phyloP scores from a whole-genome alignment of 2,888 invertebrate species.

The Conus canariensis region DNA sequence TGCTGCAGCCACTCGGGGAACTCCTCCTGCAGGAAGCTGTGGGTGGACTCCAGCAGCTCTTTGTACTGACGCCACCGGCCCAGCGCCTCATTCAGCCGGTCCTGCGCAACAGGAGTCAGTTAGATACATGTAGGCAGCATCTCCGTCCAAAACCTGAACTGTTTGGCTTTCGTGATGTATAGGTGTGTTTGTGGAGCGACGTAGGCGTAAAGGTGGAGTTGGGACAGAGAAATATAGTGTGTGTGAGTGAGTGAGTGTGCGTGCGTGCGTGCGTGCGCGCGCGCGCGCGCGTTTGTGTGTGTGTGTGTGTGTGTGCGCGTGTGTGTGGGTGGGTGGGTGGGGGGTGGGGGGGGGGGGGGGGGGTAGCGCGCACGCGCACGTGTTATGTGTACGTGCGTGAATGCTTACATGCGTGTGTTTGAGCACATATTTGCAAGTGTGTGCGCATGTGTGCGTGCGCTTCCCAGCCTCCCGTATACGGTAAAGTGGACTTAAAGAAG shows the following conservation, averaged over 20 bases:
- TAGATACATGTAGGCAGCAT: no score
- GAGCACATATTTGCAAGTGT: neutral
- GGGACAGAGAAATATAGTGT: neutral
- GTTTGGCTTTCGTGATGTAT: neutral
- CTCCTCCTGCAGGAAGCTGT: slow-evolving; percentile 72
- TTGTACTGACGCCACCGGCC: slow-evolving; percentile 96
- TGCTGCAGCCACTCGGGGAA: slow-evolving; percentile 78
- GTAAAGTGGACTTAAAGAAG: no score
- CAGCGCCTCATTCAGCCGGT: slow-evolving; percentile 91
- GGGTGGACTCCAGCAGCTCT: slow-evolving; percentile 84
- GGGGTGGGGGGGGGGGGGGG: no score
- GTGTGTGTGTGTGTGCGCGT: no score
- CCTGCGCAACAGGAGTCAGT: slow-evolving; percentile 74
- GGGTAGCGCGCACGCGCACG: no score
- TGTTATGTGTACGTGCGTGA: no score
- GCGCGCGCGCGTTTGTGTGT: neutral
- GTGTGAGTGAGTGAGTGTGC: neutral
- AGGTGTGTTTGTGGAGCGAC: no score
- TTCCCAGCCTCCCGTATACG: no score
- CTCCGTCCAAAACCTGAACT: no score
- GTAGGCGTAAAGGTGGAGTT: no score
- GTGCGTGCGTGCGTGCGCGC: slow-evolving; percentile 21
- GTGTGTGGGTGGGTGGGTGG: no score
- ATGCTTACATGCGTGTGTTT: neutral
- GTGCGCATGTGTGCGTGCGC: neutral